Percentiles rank a stretch among this genome's conserved stretches.
Evolutionary conservation across 2,888 invertebrate genomes (phyloP).

Genomic region (Steromphala cineraria): DNA sequence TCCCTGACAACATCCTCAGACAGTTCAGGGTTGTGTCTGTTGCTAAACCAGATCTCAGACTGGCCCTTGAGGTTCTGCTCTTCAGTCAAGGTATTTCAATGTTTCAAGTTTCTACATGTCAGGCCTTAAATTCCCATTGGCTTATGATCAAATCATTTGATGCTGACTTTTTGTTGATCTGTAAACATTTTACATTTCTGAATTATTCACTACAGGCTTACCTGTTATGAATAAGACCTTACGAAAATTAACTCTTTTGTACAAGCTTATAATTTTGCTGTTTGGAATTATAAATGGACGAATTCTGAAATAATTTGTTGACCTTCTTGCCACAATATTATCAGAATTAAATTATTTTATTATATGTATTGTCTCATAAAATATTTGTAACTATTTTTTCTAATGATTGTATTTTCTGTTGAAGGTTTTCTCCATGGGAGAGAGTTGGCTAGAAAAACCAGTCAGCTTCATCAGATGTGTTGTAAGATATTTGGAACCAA

Average conservation of each 20-base stretch:
- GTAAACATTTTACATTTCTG: neutral
- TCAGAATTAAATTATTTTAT: too few species aligned
- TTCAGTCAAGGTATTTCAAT: slow-evolving; percentile 67
- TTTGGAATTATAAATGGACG: too few species aligned
- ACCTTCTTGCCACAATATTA: too few species aligned
- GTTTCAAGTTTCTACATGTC: too few species aligned
- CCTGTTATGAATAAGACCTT: too few species aligned
- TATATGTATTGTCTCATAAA: too few species aligned
- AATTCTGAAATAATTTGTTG: too few species aligned
- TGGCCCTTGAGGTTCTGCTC: slow-evolving; percentile 66
- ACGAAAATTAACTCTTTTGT: too few species aligned
- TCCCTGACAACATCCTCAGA: slow-evolving; percentile 67
- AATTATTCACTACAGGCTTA: neutral
- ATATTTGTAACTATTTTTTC: too few species aligned
- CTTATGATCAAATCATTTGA: neutral
- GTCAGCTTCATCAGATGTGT: slow-evolving; percentile 63
- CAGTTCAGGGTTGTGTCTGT: slow-evolving; percentile 70
- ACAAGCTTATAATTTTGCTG: too few species aligned
- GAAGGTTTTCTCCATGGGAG: slow-evolving; percentile 66
- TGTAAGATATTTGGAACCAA: slow-evolving; percentile 68
- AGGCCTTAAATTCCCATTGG: neutral
- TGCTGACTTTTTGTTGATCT: neutral
- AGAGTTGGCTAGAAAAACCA: slow-evolving; percentile 66
- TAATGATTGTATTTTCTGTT: neutral
- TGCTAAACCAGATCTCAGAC: slow-evolving; percentile 63